These are phyloP conservation scores for Diabrotica virgifera DNA, from an alignment of 1,140 invertebrate species.

Conservation along the genomic window DNA sequence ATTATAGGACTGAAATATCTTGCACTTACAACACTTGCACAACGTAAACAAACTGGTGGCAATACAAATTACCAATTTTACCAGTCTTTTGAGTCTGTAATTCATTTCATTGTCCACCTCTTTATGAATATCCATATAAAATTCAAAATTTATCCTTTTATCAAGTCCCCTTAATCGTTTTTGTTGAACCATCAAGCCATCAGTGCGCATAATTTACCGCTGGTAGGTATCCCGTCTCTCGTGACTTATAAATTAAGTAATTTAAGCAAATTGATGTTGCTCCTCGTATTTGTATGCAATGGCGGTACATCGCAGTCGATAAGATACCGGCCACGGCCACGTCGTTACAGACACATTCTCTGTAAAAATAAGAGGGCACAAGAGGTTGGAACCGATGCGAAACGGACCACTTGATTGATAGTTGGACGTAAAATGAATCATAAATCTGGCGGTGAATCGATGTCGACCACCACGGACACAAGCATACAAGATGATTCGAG, in stretches of 20 bases:
- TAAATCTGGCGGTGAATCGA: slow-evolving; percentile 11
- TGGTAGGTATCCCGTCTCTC: no score
- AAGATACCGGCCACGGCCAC: background rate
- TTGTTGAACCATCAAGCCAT: no score
- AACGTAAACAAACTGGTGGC: no score
- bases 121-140: no score
- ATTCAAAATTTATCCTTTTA: no score
- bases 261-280: slow-evolving; percentile 1
- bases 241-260: background rate
- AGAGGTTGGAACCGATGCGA: slow-evolving; percentile 1
- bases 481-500: background rate
- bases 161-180: no score
- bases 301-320: background rate
- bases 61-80: no score
- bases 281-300: background rate
- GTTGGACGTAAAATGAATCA: slow-evolving; percentile 13
- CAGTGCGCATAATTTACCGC: no score
- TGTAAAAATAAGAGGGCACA: background rate
- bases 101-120: no score
- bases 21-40: no score
- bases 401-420: slow-evolving; percentile 5
- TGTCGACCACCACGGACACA: background rate
- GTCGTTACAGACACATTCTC: slow-evolving; percentile 2
- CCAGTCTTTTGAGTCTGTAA: no score
- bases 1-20: no score